phyloP scores from a whole-genome alignment of 2,113 vertebrate species.

The Gavialis gangeticus region DNA sequence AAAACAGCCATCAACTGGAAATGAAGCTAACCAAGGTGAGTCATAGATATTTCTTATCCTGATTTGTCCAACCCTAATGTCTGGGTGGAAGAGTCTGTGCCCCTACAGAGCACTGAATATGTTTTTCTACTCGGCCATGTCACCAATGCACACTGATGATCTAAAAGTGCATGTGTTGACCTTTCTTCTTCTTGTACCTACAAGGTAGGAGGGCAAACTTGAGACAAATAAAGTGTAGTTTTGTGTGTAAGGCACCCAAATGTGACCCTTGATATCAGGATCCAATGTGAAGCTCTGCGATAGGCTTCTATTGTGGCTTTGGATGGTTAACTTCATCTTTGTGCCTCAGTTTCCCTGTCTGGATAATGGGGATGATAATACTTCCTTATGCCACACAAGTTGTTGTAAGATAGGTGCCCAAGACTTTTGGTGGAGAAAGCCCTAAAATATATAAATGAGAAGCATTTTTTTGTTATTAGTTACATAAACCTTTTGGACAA shows the following conservation, averaged over 20 bases:
- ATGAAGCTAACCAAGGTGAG: slow-evolving; percentile 95
- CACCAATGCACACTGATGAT: rapidly evolving
- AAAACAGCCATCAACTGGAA: slow-evolving; percentile 88
- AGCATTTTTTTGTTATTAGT: neutral
- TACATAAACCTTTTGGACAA: slow-evolving; percentile 19
- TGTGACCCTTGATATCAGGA: neutral
- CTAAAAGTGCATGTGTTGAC: neutral
- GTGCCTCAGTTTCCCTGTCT: neutral
- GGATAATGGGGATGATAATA: neutral
- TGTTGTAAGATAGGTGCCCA: neutral
- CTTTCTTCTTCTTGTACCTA: neutral
- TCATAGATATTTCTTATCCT: neutral
- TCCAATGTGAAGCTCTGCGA: neutral
- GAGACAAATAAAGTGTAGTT: neutral
- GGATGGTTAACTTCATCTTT: neutral
- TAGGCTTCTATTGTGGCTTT: neutral
- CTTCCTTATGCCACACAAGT: neutral
- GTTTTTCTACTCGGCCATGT: neutral
- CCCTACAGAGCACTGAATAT: neutral
- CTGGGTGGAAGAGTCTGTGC: neutral
- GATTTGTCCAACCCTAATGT: neutral
- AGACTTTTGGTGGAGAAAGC: neutral
- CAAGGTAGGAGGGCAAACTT: neutral
- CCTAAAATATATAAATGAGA: neutral
- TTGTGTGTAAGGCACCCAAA: rapidly evolving